Percentiles rank a stretch among this genome's conserved stretches.
phyloP scores from a whole-genome alignment of 2,888 invertebrate species.

The Caenorhabditis sp. region DNA sequence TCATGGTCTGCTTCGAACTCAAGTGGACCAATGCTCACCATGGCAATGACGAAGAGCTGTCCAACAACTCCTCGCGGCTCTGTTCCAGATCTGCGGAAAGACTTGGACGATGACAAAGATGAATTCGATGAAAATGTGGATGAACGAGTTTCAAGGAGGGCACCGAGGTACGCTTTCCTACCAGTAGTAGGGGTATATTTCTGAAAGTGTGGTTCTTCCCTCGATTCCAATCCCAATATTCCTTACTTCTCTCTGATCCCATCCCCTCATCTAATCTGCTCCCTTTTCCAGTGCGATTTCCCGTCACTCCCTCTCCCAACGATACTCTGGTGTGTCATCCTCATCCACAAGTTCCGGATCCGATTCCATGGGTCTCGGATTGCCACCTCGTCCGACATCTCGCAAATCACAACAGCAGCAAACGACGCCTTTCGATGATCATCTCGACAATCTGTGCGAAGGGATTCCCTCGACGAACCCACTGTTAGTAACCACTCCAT shows the following conservation, averaged over 20 bases:
- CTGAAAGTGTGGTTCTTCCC: slow-evolving; percentile 5
- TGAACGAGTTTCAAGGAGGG: slow-evolving; percentile 56
- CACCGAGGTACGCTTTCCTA: slow-evolving; percentile 61
- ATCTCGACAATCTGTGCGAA: slow-evolving; percentile 50
- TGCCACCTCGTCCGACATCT: slow-evolving; percentile 64
- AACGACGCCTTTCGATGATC: slow-evolving; percentile 49
- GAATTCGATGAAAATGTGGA: slow-evolving; percentile 65
- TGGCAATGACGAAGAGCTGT: slow-evolving; percentile 75
- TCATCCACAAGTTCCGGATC: slow-evolving; percentile 66
- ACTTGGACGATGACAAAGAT: slow-evolving; percentile 53
- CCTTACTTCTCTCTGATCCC: slow-evolving; percentile 23
- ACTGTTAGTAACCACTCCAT: slow-evolving; percentile 53
- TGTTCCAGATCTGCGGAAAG: slow-evolving; percentile 76
- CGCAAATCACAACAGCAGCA: slow-evolving; percentile 57
- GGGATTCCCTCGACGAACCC: slow-evolving; percentile 28
- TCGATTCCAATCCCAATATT: not conserved
- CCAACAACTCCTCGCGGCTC: slow-evolving; percentile 83
- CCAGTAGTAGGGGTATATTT: too few relatives aligned
- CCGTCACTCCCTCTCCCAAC: slow-evolving; percentile 60
- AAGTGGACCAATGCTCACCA: slow-evolving; percentile 61
- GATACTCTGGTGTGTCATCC: slow-evolving; percentile 70
- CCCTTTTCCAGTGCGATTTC: slow-evolving; percentile 57
- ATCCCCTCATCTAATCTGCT: slow-evolving; percentile 7
- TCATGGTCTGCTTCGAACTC: slow-evolving; percentile 75
- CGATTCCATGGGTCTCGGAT: slow-evolving; percentile 63